These are phyloP conservation scores for Leptopilina myrica DNA, from an alignment of 2,888 invertebrate species.

Conservation along the genomic window DNA sequence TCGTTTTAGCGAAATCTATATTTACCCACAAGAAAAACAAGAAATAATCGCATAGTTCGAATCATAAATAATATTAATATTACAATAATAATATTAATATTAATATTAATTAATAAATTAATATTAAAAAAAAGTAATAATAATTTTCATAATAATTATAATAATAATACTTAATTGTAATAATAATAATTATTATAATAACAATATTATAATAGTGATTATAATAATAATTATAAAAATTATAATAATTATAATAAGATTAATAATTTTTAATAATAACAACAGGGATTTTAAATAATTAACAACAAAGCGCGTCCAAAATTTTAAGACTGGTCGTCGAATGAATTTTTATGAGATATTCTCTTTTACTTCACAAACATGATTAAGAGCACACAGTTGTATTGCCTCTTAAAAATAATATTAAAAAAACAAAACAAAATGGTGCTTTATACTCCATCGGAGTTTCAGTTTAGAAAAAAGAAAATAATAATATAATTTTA, in stretches of 20 bases:
- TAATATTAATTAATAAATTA: too few relatives aligned
- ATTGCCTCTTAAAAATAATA: not conserved
- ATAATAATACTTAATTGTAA: too few relatives aligned
- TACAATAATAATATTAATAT: too few relatives aligned
- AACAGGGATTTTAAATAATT: slow-evolving; percentile 9
- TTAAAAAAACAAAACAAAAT: not conserved
- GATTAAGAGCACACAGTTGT: not conserved
- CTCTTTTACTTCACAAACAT: slow-evolving; percentile 10
- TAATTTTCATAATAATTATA: too few relatives aligned
- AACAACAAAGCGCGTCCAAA: slow-evolving; percentile 27
- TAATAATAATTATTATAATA: too few relatives aligned
- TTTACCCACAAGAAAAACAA: slow-evolving; percentile 5
- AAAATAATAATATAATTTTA: slow-evolving; percentile 11
- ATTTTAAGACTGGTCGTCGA: slow-evolving; percentile 33
- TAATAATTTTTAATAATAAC: not conserved
- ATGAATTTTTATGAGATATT: slow-evolving; percentile 28
- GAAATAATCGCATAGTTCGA: slow-evolving; percentile 14
- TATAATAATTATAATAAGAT: too few relatives aligned
- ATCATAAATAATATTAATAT: not conserved
- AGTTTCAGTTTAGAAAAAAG: slow-evolving; percentile 9
- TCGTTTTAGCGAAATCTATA: not conserved
- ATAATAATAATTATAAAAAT: too few relatives aligned
- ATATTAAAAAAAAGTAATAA: too few relatives aligned
- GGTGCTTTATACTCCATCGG: slow-evolving; percentile 23
- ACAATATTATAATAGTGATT: not conserved